Evolutionary conservation across 2,888 invertebrate species (phyloP).

Genomic region (Hypercompe scribonia): DNA sequence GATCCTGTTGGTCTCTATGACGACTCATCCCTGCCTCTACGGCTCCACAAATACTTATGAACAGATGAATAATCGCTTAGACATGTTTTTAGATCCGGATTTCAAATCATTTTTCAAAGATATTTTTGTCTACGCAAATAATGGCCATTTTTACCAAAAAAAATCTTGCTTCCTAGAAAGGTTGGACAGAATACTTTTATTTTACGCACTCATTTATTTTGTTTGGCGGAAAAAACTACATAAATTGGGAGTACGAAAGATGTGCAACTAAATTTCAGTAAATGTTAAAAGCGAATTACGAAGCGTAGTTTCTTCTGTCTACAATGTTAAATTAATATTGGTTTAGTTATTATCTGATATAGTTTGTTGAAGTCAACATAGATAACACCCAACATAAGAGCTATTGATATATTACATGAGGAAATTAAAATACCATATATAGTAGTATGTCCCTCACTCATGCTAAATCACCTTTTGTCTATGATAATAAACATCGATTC

Average conservation of each 20-base stretch:
- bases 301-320: neutral
- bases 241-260: neutral
- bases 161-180: neutral
- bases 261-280: neutral
- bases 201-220: neutral
- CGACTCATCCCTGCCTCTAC: slow-evolving; percentile 66
- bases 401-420: neutral
- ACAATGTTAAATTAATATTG: neutral
- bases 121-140: neutral
- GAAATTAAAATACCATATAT: neutral
- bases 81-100: neutral
- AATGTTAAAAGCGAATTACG: neutral
- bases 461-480: neutral
- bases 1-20: slow-evolving; percentile 76
- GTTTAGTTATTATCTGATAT: neutral
- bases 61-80: slow-evolving; percentile 28
- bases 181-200: neutral
- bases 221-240: neutral
- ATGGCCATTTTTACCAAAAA: neutral
- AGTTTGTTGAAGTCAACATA: neutral
- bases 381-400: neutral
- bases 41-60: slow-evolving; percentile 20
- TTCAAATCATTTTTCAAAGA: neutral
- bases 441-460: too few relatives aligned
- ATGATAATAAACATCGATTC: neutral